Evolutionary conservation across 2,797 vertebrate species (phyloP), one percentile per base, ranked within the genome.

Genomic region (Ficedula albicollis): DNA sequence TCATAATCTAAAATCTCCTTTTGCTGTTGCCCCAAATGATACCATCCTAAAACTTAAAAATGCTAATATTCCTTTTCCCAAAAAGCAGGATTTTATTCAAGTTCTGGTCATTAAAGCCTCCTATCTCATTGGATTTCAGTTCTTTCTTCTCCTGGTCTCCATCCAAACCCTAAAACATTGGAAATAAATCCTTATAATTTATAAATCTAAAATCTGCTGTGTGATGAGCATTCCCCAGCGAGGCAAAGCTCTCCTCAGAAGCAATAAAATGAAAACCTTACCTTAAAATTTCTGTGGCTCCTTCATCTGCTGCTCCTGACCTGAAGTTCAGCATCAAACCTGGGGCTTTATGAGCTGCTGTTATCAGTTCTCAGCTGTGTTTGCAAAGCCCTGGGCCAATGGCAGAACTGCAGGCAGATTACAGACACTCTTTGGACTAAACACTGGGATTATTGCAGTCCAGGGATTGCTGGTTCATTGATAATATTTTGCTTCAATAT

Each of bases 351-450:
- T 97, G 90, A 43, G 67, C 44, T 82, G 79, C 44, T 79, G 25
- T 95, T 97, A 96, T 97, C 97, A 97, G 38, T 51, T 90, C 93
- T 93, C 75, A 91, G 72, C 70, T 68, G 34, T 84, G 84, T 87
- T 94, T 94, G 80, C 76, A 88, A 39, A 95, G 49, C 32, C 14
- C 52, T 30, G 84, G 90, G 88, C 97, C 95, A 96, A 87, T 80
- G 52, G 77, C 89, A 80, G 55, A 32, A n/a, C 70, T 69, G 64
- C 49, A 60, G 52, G 60, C n/a, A 78, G 55, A 87, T 90, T 93
- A 72, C 39, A 85, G 84, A 79, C 86, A 92, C 49, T 27, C 54
- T 84, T 91, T 92, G 80, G 23, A 72, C 59, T 44, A 44, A 90
- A 84, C 51, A 18, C n/a, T 34, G 43, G 62, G 56, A 72, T 91